A percentile compares a stretch with the other conserved stretches of the same genome.
Conservation (phyloP, 2,113 vertebrate genomes). For the Collichthys lucidus region DNA sequence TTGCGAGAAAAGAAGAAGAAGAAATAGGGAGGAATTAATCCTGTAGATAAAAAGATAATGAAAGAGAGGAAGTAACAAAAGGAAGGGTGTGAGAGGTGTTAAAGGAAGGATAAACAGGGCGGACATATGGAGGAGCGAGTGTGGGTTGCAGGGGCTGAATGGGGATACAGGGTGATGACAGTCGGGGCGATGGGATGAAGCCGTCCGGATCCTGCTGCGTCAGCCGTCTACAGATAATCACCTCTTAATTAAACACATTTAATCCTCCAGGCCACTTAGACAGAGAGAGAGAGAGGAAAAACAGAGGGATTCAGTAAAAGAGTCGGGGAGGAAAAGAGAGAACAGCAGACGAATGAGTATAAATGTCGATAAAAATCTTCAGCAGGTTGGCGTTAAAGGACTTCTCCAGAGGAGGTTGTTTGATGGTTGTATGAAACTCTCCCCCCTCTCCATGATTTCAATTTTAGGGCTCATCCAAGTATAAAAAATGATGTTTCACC, state of each 20-base stretch:
- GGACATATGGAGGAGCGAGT: constrained; percentile 5
- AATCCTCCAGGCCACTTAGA: constrained; percentile 63
- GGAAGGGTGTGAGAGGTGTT: constrained; percentile 15
- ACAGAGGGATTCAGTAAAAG: neutral
- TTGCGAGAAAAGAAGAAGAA: neutral
- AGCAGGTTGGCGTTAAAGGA: constrained; percentile 16
- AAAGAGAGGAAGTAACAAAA: neutral
- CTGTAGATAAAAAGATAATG: constrained; percentile 8
- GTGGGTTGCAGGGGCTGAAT: constrained; percentile 1
- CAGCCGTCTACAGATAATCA: constrained; percentile 67
- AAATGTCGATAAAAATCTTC: constrained; percentile 8
- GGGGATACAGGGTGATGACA: constrained; percentile 40
- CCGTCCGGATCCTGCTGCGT: constrained; percentile 61
- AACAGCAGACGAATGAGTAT: neutral
- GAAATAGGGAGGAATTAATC: neutral
- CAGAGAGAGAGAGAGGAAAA: neutral
- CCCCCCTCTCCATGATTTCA: neutral
- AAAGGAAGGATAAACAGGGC: constrained; percentile 14
- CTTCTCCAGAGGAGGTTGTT: neutral
- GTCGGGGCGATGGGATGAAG: constrained; percentile 43
- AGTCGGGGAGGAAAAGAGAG: neutral
- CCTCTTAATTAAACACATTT: constrained; percentile 78
- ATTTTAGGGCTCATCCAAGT: neutral
- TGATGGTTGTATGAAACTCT: neutral
- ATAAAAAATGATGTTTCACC: neutral